Percentiles rank a stretch among this genome's conserved stretches.
These are phyloP conservation scores for Epistrophe grossulariae DNA, from an alignment of 2,888 invertebrate species.

Conservation along the genomic window DNA sequence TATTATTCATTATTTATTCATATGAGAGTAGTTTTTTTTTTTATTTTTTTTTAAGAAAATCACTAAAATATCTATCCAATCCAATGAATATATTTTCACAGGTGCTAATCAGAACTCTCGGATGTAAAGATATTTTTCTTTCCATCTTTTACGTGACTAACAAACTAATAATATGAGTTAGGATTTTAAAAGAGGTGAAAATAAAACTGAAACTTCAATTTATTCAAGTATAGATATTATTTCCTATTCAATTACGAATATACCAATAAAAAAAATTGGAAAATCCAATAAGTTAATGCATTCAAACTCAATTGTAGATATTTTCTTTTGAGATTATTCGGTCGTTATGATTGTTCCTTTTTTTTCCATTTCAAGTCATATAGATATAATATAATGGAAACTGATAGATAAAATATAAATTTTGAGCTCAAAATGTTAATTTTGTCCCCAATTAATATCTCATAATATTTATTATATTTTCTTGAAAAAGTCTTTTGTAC, in stretches of 20 bases:
- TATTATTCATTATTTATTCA: background rate
- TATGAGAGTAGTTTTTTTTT: no score
- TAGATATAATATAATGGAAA: no score
- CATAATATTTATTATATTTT: no score
- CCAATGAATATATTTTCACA: background rate
- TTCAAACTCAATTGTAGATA: background rate
- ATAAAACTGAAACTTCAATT: background rate
- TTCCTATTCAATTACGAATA: conserved; percentile 1
- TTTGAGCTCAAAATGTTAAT: no score
- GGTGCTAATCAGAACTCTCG: background rate
- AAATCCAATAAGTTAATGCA: conserved; percentile 2
- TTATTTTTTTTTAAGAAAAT: background rate
- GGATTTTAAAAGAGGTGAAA: conserved; percentile 1
- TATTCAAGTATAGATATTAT: conserved; percentile 32
- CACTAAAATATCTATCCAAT: background rate
- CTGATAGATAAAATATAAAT: no score
- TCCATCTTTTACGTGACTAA: conserved; percentile 59
- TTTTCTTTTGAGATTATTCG: background rate
- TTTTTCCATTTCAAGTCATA: no score
- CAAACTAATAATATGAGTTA: conserved; percentile 4
- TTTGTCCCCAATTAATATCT: no score
- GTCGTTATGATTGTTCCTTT: background rate
- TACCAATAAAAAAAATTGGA: conserved; percentile 6
- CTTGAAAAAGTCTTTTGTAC: no score
- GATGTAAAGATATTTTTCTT: background rate